Percentiles rank a stretch among this genome's conserved stretches.
Evolutionary conservation across 2,888 invertebrate species (phyloP).

Genomic region (Andrena dorsata): DNA sequence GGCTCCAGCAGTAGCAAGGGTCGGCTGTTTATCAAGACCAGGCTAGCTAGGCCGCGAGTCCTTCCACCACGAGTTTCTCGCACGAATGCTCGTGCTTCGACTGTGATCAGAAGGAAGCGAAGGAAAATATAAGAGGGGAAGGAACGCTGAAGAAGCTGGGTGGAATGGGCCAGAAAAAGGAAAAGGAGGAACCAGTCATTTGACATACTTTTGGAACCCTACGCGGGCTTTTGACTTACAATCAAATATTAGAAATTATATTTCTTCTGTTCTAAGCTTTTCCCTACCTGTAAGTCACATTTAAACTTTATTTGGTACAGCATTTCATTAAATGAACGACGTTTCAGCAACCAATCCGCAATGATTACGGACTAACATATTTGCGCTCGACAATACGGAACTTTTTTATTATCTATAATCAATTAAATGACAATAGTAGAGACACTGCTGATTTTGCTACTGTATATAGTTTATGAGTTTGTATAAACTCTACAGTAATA

Average conservation of each 20-base stretch:
- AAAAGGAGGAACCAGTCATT: constrained; percentile 50
- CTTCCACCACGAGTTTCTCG: constrained; percentile 55
- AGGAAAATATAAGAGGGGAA: neutral
- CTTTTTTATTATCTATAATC: too few species aligned
- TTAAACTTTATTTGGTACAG: too few species aligned
- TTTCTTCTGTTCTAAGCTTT: neutral
- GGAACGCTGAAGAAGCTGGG: constrained; percentile 1
- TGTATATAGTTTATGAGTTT: too few species aligned
- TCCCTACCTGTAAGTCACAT: too few species aligned
- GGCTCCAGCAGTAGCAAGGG: constrained; percentile 72
- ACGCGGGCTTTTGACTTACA: constrained; percentile 36
- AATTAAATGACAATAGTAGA: too few species aligned
- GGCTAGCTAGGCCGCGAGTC: constrained; percentile 67
- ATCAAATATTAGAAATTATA: neutral
- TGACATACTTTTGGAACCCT: constrained; percentile 23
- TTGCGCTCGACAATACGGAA: too few species aligned
- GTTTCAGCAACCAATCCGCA: too few species aligned
- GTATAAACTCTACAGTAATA: too few species aligned
- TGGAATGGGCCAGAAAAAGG: neutral
- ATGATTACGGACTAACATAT: too few species aligned
- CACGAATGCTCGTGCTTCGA: constrained; percentile 59
- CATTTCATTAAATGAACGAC: too few species aligned
- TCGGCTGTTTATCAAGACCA: constrained; percentile 78
- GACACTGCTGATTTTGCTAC: too few species aligned
- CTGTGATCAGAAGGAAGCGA: constrained; percentile 20